Evolutionary conservation across 1,140 invertebrate species (phyloP).

Genomic region (Rhynchophorus ferrugineus): DNA sequence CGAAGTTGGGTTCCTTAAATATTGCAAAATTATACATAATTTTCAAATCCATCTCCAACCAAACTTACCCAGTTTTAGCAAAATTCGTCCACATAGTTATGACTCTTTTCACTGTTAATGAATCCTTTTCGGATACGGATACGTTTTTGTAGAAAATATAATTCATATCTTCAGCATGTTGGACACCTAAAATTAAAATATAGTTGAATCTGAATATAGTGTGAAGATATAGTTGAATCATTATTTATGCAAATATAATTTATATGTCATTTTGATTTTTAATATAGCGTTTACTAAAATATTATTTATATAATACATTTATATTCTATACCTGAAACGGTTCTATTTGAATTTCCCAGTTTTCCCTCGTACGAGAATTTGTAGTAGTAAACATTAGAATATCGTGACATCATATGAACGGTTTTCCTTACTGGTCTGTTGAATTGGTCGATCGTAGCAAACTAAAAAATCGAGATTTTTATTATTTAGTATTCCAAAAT

Average conservation of each 20-base stretch:
- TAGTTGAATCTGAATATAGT: not conserved
- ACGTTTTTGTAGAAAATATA: constrained; percentile 7
- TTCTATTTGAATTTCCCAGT: constrained; percentile 2
- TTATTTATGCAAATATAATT: not conserved
- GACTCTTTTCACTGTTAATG: not conserved
- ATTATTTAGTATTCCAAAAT: too few relatives aligned
- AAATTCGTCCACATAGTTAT: constrained; percentile 22
- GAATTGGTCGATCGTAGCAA: not conserved
- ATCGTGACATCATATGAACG: not conserved
- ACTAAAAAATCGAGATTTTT: too few relatives aligned
- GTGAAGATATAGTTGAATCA: not conserved
- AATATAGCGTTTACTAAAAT: not conserved
- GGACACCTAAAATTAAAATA: constrained; percentile 8
- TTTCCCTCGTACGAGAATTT: constrained; percentile 10
- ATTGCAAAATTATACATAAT: not conserved
- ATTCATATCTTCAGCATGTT: constrained; percentile 18
- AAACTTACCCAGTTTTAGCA: constrained; percentile 17
- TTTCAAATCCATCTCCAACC: not conserved
- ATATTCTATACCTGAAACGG: constrained; percentile 2
- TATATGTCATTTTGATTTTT: not conserved
- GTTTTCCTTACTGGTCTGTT: constrained; percentile 1
- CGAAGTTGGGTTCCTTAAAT: constrained; percentile 17
- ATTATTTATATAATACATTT: not conserved
- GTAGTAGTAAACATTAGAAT: constrained; percentile 15
- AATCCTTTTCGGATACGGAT: not conserved